These are phyloP conservation scores for Anticlea derivata DNA, from an alignment of 2,888 invertebrate genomes.

Conservation along the genomic window DNA sequence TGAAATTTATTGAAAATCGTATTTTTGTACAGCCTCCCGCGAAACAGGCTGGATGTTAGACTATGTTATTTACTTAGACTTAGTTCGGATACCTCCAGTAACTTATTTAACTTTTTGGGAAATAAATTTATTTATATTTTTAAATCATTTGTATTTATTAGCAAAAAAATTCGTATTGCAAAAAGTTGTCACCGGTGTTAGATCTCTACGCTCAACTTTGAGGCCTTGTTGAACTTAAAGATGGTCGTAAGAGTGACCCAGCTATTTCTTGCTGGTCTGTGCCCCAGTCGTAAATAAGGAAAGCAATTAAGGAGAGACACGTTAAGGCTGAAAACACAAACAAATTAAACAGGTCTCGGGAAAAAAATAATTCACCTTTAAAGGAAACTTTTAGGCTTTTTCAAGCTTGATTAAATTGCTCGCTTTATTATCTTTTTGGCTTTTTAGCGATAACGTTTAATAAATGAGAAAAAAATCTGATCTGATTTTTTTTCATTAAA, in stretches of 20 bases:
- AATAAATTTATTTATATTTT: too few species aligned
- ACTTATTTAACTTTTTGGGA: too few species aligned
- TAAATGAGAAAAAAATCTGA: background rate
- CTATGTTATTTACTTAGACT: too few species aligned
- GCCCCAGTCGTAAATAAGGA: constrained; percentile 32
- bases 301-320: constrained; percentile 39
- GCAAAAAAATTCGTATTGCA: too few species aligned
- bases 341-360: constrained; percentile 30
- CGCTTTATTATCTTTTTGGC: constrained; percentile 13
- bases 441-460: constrained; percentile 6
- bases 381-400: constrained; percentile 23
- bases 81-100: too few species aligned
- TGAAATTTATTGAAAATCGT: too few species aligned
- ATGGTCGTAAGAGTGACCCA: background rate
- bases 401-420: constrained; percentile 24
- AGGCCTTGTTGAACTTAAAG: too few species aligned
- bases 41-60: too few species aligned
- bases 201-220: too few species aligned
- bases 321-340: constrained; percentile 32
- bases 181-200: too few species aligned
- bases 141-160: too few species aligned
- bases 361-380: constrained; percentile 25
- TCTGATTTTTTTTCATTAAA: background rate
- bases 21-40: too few species aligned
- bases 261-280: constrained; percentile 5